phyloP scores from a whole-genome alignment of 2,888 invertebrate genomes.

The Toxonevra muliebris region DNA sequence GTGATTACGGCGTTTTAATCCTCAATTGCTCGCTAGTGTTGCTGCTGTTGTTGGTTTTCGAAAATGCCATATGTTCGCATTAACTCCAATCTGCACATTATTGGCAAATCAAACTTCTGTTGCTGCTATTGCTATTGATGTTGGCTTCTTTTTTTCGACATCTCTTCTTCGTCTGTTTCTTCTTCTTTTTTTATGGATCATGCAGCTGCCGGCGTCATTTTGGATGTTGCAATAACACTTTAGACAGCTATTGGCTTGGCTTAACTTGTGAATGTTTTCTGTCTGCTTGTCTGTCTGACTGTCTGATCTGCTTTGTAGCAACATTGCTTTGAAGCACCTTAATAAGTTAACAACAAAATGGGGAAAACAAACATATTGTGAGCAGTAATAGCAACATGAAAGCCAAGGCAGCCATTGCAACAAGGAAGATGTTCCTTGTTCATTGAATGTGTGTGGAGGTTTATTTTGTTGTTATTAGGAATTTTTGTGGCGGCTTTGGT shows the following conservation, averaged over 20 bases:
- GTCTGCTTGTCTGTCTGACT: background rate
- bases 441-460: slow-evolving; percentile 17
- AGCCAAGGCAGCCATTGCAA: slow-evolving; percentile 17
- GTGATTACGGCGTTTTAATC: background rate
- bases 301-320: background rate
- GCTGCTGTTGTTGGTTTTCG: background rate
- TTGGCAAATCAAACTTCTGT: too few species aligned
- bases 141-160: too few species aligned
- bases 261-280: background rate
- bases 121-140: too few species aligned
- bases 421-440: slow-evolving; percentile 45
- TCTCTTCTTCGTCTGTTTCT: too few species aligned
- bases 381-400: background rate
- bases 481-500: background rate
- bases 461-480: background rate
- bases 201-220: too few species aligned
- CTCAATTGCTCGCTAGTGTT: background rate
- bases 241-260: too few species aligned
- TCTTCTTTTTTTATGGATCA: too few species aligned
- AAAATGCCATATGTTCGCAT: background rate
- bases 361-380: too few species aligned
- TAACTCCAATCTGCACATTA: too few species aligned
- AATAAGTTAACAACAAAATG: too few species aligned
- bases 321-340: background rate
- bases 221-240: too few species aligned